These are phyloP conservation scores for Dryococelus australis DNA, from an alignment of 2,888 invertebrate species.

Conservation along the genomic window DNA sequence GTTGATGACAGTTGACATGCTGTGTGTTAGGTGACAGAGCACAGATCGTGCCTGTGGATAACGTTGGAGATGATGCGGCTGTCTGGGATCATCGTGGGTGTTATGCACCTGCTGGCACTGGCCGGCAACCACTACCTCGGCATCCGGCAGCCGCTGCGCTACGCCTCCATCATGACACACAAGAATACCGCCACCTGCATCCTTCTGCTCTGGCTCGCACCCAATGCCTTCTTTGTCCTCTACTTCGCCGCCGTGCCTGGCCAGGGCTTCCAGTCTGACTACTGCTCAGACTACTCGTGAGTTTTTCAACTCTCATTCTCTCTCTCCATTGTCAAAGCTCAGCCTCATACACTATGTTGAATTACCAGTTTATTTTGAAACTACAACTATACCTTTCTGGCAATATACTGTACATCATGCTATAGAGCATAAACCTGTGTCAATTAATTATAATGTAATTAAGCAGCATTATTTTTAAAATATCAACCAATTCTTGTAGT, in stretches of 20 bases:
- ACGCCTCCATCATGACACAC: conserved; percentile 66
- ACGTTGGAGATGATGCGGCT: conserved; percentile 60
- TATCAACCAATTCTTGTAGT: too few relatives aligned
- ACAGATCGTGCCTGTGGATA: conserved; percentile 43
- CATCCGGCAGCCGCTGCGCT: conserved; percentile 68
- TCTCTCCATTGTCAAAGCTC: too few relatives aligned
- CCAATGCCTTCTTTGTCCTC: conserved; percentile 61
- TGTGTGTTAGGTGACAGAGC: neutral
- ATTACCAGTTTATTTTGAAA: too few relatives aligned
- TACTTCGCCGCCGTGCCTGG: conserved; percentile 62
- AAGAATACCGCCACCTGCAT: conserved; percentile 62
- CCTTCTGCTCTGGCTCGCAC: conserved; percentile 65
- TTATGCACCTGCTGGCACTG: conserved; percentile 68
- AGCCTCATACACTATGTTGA: too few relatives aligned
- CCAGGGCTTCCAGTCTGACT: conserved; percentile 58
- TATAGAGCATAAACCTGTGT: too few relatives aligned
- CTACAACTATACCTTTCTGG: too few relatives aligned
- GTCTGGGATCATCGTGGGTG: conserved; percentile 68
- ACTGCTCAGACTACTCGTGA: conserved; percentile 44
- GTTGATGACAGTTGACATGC: neutral
- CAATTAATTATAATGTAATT: too few relatives aligned
- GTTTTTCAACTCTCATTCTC: too few relatives aligned
- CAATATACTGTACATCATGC: too few relatives aligned
- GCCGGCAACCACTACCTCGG: conserved; percentile 74
- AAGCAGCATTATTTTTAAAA: too few relatives aligned